Evolutionary conservation across 2,113 vertebrate species (phyloP), one percentile per base, ranked within the genome.

Genomic region (Psittacara wagleri): DNA sequence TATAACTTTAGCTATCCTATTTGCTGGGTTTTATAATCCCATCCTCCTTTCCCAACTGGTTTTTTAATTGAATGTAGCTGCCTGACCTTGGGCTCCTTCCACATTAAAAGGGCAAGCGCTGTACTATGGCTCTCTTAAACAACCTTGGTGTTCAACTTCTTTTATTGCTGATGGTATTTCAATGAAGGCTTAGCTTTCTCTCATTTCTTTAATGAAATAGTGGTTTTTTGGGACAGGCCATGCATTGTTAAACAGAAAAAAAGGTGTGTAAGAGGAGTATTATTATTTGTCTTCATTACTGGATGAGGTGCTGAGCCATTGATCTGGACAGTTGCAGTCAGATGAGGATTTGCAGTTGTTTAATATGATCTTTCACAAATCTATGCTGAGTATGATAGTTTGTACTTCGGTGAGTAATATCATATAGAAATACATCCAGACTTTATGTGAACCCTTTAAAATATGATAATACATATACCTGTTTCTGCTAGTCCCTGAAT

Each of bases 191-290:
- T 59, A 24, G 7, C 4, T 75, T 86, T 64, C 63, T 54, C 3
- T 76, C 8, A 59, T 10, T 86, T 59, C 6, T 73, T 8, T 63
- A 63, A 67, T 20, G 31, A 67, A 66, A 17, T 6, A 75, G 5
- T 49, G 5, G 0, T 31, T 35, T 7, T 33, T 18, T 3, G 55
- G 16, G 74, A 23, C 4, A 85, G 10, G n/a, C 4, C 4, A 31
- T 16, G 37, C 16, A 41, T 39, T 11, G 77, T 52, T n/a, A 77
- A 80, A 39, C 1, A n/a, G 4, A 10, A 62, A 35, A 24, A n/a
- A 39, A 55, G 35, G 7, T 17, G 14, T 17, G 2, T 61, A 44
- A 9, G 48, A 15, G 0, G 1, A 3, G 9, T 70, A 39, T 39
- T 70, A 35, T 24, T 44, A n/a, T 49, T 82, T 76, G 51, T 73